Evolutionary conservation across 2,113 vertebrate genomes (phyloP).

Genomic region (Excalfactoria chinensis): DNA sequence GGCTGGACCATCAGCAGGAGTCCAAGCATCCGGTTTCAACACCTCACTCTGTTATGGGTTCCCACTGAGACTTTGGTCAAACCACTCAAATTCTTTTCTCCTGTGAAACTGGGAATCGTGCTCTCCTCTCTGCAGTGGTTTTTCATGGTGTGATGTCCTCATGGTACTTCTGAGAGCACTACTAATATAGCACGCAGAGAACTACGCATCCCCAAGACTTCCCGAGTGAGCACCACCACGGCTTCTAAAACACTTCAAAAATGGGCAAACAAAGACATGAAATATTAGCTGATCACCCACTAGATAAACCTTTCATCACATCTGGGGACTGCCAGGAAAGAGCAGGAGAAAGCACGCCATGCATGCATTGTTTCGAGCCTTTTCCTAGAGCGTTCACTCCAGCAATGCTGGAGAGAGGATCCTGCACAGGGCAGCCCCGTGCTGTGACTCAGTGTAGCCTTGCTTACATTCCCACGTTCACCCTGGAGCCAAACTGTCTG

Average conservation of each 20-base stretch:
- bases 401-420: background rate
- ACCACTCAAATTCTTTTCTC: slow-evolving; percentile 11
- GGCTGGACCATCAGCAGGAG: background rate
- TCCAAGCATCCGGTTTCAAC: slow-evolving; percentile 8
- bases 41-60: background rate
- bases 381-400: slow-evolving; percentile 6
- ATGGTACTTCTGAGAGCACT: slow-evolving; percentile 12
- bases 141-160: slow-evolving; percentile 8
- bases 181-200: background rate
- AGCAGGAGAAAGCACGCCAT: background rate
- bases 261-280: slow-evolving; percentile 2
- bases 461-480: background rate
- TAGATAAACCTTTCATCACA: slow-evolving; percentile 56
- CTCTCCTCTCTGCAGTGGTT: background rate
- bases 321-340: background rate
- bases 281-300: slow-evolving; percentile 27
- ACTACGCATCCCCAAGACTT: background rate
- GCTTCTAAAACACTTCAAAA: slow-evolving; percentile 51
- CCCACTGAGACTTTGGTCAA: background rate
- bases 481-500: slow-evolving; percentile 34
- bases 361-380: slow-evolving; percentile 15
- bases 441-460: background rate
- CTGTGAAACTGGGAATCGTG: background rate
- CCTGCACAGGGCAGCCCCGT: background rate
- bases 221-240: background rate